Evolutionary conservation across 2,888 invertebrate genomes (phyloP), one percentile per base, ranked within the genome.

Genomic region (Adelognathus sp.): DNA sequence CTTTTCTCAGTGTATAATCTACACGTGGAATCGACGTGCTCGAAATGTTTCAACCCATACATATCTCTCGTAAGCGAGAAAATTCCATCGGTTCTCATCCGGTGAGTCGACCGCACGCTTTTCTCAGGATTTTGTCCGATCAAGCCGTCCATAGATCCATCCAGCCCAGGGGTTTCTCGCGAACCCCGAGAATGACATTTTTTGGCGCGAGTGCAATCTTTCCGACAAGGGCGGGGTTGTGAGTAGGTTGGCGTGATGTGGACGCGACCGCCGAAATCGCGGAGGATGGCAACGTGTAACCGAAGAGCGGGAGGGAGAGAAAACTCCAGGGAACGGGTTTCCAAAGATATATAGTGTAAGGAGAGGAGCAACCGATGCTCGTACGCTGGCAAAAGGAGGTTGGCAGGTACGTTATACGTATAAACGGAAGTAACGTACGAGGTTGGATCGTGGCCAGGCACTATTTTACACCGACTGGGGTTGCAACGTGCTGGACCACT

Each of bases 391-490:
- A 81, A 76, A 81, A 84, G 79, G 79, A 79, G 85, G 81, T 86
- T 84, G 86, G 84, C 86, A 87, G 86, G 87, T 88, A 84, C 83
- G 86, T 88, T 87, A 78, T 78, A 88, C 86, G 87, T 88, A 89
- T 84, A 89, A 87, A 84, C 88, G 87, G 88, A 86, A 85, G 86
- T 88, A 89, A 89, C 88, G 86, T 88, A 89, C 85, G 89, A 89
- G 88, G 84, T 89, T 90, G 90, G 90, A 89, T 85, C 88, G 72
- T 61, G 83, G 90, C 90, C 90, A 90, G 88, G 83, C 86, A 87
- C 88, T 89, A 90, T 90, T 90, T 89, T 88, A 89, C 88, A 83
- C 87, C 81, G 81, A 66, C 61, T n/a, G 64, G 72, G 64, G 70
- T 50, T 36, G 83, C 84, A 87, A 84, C 88, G 83, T 85, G 85